Evolutionary conservation across 2,888 invertebrate species (phyloP), one percentile per base, ranked within the genome.

Genomic region (Zaprionus bogoriensis): DNA sequence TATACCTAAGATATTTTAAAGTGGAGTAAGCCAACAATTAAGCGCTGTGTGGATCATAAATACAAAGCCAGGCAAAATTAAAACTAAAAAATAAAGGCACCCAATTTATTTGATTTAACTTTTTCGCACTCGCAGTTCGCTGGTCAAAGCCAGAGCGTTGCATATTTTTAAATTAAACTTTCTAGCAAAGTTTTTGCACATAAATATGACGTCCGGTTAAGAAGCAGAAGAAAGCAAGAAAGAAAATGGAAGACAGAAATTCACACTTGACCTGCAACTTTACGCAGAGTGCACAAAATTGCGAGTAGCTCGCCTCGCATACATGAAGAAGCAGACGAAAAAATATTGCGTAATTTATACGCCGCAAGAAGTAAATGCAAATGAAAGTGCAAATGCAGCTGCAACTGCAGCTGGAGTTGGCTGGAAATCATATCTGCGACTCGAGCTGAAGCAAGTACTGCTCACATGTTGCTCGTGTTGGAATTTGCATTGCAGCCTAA

Each of bases 241-340:
- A 38, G 41, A 54, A 36, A 59, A 45, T 45, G 28, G n/a, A 22
- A 4, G 12, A 12, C 12, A 54, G 59, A 69, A 72, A 65, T 74
- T 62, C 67, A 77, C 81, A 71, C 84, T 78, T 81, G 81, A 84
- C 81, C 74, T 61, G 81, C 32, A 67, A 77, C 51, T 74, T 67
- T 9, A 45, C 52, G 50, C 41, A 72, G 54, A 41, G 50, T 55
- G 47, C 47, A 41, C 54, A 64, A 71, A 55, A 46, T 19, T 23
- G 27, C 20, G n/a, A 42, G 39, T 59, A 20, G 60, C 44, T 38
- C n/a, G n/a, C n/a, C n/a, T n/a, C n/a, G n/a, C n/a, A n/a, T n/a
- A n/a, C n/a, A n/a, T n/a, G n/a, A n/a, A n/a, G n/a, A n/a, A n/a
- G n/a, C n/a, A n/a, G n/a, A n/a, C n/a, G n/a, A n/a, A 38, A 65